A percentile compares a stretch with the other conserved stretches of the same genome.
These are phyloP conservation scores for Platycnemis pennipes DNA, from an alignment of 2,888 invertebrate species.

Conservation along the genomic window DNA sequence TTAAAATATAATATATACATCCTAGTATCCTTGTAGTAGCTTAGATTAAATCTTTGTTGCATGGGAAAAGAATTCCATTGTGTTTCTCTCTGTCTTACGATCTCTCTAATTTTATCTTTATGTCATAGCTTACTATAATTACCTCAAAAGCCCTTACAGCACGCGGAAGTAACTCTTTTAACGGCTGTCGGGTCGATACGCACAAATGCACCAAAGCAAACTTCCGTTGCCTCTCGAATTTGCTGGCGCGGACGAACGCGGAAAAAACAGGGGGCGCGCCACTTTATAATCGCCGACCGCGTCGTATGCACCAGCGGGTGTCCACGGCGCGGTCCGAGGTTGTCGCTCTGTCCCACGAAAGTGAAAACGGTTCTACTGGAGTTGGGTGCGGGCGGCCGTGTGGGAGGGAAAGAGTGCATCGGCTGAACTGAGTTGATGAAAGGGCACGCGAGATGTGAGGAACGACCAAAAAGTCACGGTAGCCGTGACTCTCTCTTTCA, in stretches of 20 bases:
- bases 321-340: neutral
- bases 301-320: neutral
- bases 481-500: neutral
- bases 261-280: neutral
- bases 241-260: neutral
- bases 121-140: no score
- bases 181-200: no score
- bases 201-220: no score
- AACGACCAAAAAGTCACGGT: neutral
- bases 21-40: no score
- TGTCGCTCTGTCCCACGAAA: conserved; percentile 43
- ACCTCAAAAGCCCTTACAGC: no score
- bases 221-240: neutral
- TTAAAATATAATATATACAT: no score
- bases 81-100: no score
- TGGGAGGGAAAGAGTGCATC: neutral
- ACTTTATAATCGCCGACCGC: neutral
- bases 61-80: no score
- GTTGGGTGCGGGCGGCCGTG: neutral
- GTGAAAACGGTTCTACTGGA: conserved; percentile 25
- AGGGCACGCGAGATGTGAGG: neutral
- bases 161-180: no score
- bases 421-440: neutral
- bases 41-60: no score
- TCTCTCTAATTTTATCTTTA: no score